Percentiles rank a stretch among this genome's conserved stretches.
Evolutionary conservation across 2,797 vertebrate species (phyloP).

Genomic region (Ispidina picta): DNA sequence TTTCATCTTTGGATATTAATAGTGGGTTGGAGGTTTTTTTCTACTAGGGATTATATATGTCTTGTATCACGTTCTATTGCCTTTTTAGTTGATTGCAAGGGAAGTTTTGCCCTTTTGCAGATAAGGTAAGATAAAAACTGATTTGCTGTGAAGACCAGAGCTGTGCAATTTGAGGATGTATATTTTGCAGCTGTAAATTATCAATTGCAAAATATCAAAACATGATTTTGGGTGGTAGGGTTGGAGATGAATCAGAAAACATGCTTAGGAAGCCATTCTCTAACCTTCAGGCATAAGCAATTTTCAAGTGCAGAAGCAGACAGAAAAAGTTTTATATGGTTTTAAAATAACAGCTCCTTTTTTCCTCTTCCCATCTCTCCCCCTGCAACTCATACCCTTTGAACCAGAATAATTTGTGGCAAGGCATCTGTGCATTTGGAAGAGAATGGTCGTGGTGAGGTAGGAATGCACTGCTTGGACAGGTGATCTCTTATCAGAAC

Average conservation of each 20-base stretch:
- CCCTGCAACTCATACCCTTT: background rate
- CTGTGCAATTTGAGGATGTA: background rate
- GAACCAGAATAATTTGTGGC: background rate
- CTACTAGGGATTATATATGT: background rate
- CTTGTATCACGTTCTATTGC: background rate
- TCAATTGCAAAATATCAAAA: background rate
- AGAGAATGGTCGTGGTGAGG: background rate
- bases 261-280: background rate
- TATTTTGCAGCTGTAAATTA: constrained; percentile 23
- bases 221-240: background rate
- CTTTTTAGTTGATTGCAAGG: background rate
- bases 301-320: background rate
- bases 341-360: background rate
- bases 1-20: background rate
- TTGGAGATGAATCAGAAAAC: constrained; percentile 9
- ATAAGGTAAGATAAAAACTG: background rate
- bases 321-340: background rate
- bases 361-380: background rate
- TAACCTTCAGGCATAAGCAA: background rate
- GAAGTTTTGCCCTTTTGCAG: background rate
- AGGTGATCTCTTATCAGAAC: constrained; percentile 42
- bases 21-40: background rate
- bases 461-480: background rate
- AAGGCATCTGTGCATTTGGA: background rate
- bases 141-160: background rate